Evolutionary conservation across 2,888 invertebrate species (phyloP), one percentile per base, ranked within the genome.

Genomic region (Drosophila leonis): DNA sequence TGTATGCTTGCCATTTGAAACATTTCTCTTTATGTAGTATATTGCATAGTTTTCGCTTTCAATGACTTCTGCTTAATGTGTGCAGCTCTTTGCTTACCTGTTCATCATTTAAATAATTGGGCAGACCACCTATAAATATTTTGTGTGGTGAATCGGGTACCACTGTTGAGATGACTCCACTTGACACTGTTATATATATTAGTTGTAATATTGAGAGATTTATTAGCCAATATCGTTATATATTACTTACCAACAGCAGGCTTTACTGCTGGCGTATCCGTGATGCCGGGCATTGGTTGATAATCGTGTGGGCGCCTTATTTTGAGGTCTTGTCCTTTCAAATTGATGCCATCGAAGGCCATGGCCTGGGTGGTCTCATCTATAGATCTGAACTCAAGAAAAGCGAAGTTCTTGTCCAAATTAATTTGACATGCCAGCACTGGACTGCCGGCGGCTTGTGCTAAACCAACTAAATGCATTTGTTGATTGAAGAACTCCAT

Each of bases 401-500:
- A 99, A 91, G 99, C 99, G 95, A 99, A 99, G 94, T 99, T 99
- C 94, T 99, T 99, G 94, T 99, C 99, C 93, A 99, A 95, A 94
- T 99, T 99, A 67, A 99, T 99, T 93, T 99, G 99, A 92, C 99
- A 99, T 35, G 99, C 98, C 65, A 99, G 95, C 49, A 99, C 98
- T 13, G 99, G 99, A 94, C 98, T 99, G 62, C 99, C 99, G 62
- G 98, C 98, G 8, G 99, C 99, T 94, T 99, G 99, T 0, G 98
- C 98, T 90, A 99, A 94, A 27, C 98, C 99, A 78, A 98, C 98
- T 44, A 98, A 95, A 94, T 98, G 98, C 99, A 99, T 99, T 94
- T 99, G 98, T 91, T 98, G 97, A 93, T 99, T 99, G 94, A 99
- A 99, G 93, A 98, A 99, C 92, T 98, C 98, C 98, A 99, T 98